phyloP scores from a whole-genome alignment of 2,888 invertebrate genomes.

The Conus canariensis region DNA sequence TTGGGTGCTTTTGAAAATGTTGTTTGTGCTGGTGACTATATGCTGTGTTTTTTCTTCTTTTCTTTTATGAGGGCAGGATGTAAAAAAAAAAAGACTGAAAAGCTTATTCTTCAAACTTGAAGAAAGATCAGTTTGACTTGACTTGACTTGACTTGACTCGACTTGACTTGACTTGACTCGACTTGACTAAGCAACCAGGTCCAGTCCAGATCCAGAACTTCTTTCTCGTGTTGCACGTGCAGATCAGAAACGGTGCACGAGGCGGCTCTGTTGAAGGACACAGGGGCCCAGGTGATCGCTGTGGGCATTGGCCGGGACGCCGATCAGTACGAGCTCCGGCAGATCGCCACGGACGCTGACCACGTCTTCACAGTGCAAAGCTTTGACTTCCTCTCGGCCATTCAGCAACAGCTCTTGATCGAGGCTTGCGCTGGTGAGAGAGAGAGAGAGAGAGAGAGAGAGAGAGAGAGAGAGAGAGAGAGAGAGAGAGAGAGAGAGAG shows the following conservation, averaged over 20 bases:
- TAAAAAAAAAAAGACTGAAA: too few species aligned
- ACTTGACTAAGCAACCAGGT: too few species aligned
- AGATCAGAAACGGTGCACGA: slow-evolving; percentile 30
- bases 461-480: background rate
- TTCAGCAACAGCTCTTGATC: slow-evolving; percentile 38
- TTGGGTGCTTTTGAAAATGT: too few species aligned
- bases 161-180: too few species aligned
- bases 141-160: too few species aligned
- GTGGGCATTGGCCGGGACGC: slow-evolving; percentile 41
- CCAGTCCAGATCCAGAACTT: too few species aligned
- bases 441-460: background rate
- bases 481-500: slow-evolving; percentile 20
- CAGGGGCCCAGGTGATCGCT: slow-evolving; percentile 42
- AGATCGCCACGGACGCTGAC: slow-evolving; percentile 34
- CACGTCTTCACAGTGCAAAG: slow-evolving; percentile 41
- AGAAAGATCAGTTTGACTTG: too few species aligned
- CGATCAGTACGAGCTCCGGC: slow-evolving; percentile 25
- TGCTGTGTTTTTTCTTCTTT: too few species aligned
- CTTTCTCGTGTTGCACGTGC: background rate
- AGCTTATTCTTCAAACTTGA: too few species aligned
- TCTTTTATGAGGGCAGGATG: too few species aligned
- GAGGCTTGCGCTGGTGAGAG: slow-evolving; percentile 39
- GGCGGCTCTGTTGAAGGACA: slow-evolving; percentile 28
- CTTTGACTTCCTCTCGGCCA: slow-evolving; percentile 40
- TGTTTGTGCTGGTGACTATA: too few species aligned